Conservation (phyloP, 2,113 vertebrate species). For the Chaetops frenatus region DNA sequence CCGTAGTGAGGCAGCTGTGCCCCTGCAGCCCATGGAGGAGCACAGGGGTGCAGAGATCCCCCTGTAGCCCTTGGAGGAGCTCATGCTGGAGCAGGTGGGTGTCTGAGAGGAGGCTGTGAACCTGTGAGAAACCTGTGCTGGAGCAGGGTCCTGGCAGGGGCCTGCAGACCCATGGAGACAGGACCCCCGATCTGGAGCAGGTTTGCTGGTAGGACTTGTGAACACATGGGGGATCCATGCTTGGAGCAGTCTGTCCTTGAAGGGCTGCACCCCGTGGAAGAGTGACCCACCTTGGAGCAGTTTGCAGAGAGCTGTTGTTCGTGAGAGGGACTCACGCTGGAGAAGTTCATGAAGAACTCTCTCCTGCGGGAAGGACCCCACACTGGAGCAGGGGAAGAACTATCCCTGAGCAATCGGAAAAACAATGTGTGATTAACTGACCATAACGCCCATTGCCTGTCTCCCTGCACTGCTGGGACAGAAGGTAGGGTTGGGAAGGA, state of each 20-base stretch:
- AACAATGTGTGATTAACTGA: not conserved
- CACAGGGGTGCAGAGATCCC: not conserved
- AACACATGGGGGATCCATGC: fast-evolving
- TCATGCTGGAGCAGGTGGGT: not conserved
- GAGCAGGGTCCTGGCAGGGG: not conserved
- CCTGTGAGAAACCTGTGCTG: not conserved
- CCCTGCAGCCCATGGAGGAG: not conserved
- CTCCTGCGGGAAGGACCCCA: too few species aligned
- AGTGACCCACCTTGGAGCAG: not conserved
- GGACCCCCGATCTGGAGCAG: fast-evolving
- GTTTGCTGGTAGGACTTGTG: not conserved
- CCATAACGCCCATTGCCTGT: not conserved
- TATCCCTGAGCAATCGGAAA: not conserved
- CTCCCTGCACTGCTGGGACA: not conserved
- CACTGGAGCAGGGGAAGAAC: not conserved
- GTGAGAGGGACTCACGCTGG: fast-evolving
- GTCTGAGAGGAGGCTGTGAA: not conserved
- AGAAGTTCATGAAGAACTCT: not conserved
- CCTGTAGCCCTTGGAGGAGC: fast-evolving
- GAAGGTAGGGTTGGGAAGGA: not conserved
- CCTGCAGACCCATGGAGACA: not conserved
- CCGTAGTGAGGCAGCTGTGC: not conserved
- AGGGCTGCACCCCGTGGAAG: not conserved
- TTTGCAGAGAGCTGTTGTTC: fast-evolving
- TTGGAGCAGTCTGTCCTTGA: not conserved